Evolutionary conservation across 2,888 invertebrate genomes (phyloP).

Genomic region (Flexamia atlantica): DNA sequence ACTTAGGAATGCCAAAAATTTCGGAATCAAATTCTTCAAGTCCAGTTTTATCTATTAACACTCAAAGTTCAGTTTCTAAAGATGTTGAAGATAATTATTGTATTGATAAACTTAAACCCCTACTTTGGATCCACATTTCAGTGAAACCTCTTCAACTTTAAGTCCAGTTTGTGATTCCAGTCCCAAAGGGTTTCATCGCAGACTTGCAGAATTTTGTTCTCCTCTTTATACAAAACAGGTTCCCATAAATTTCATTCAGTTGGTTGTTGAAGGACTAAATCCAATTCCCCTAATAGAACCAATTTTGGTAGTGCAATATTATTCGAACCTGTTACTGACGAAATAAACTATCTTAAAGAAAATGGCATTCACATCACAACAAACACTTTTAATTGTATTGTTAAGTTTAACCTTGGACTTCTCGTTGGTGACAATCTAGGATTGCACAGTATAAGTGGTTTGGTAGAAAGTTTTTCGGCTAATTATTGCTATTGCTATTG

Average conservation of each 20-base stretch:
- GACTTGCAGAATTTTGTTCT: not conserved
- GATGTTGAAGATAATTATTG: no score
- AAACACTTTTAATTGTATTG: not conserved
- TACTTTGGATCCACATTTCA: no score
- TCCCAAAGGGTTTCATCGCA: no score
- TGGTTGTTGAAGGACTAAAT: not conserved
- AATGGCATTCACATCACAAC: not conserved
- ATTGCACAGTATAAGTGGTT: not conserved
- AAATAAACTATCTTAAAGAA: not conserved
- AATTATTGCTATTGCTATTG: not conserved
- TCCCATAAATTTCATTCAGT: not conserved
- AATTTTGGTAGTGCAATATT: not conserved
- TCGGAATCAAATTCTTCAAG: no score
- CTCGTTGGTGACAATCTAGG: not conserved
- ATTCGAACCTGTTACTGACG: not conserved
- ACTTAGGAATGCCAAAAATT: not conserved
- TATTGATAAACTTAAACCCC: no score
- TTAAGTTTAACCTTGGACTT: not conserved
- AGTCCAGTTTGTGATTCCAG: no score
- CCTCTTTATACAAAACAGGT: not conserved
- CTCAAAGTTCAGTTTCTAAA: no score
- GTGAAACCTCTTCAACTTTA: no score
- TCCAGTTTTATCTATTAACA: no score
- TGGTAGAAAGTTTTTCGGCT: not conserved
- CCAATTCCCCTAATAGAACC: not conserved